phyloP scores from a whole-genome alignment of 2,113 vertebrate species.

The Psettodes erumei region DNA sequence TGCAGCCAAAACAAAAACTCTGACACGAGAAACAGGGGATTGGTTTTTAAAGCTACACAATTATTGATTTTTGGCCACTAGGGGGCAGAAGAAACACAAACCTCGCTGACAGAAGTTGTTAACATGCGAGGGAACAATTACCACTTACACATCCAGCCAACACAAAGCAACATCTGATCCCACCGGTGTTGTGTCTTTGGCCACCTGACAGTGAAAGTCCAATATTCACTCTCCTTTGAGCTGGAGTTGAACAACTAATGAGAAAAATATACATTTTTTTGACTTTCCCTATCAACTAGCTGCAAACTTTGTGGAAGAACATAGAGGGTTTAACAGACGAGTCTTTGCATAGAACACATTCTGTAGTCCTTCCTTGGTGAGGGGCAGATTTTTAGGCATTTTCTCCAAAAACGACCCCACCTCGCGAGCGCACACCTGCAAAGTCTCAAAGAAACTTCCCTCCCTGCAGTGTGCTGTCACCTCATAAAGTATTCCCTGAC shows the following conservation, averaged over 20 bases:
- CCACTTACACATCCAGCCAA: background rate
- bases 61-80: background rate
- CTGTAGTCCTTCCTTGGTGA: background rate
- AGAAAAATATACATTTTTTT: background rate
- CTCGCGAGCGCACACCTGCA: background rate
- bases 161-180: background rate
- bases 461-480: background rate
- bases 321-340: background rate
- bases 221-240: background rate
- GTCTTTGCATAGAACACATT: background rate
- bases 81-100: conserved; percentile 7
- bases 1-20: conserved; percentile 20
- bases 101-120: background rate
- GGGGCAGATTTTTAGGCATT: conserved; percentile 21
- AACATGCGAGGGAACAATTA: conserved; percentile 6
- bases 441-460: background rate
- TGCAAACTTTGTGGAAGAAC: background rate
- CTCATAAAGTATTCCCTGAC: conserved; percentile 4
- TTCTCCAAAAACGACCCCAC: background rate
- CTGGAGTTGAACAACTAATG: background rate
- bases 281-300: background rate
- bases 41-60: background rate
- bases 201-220: background rate
- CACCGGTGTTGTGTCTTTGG: background rate
- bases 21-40: background rate